Evolutionary conservation across 2,797 vertebrate genomes (phyloP).

Genomic region (Cossypha dichroa): DNA sequence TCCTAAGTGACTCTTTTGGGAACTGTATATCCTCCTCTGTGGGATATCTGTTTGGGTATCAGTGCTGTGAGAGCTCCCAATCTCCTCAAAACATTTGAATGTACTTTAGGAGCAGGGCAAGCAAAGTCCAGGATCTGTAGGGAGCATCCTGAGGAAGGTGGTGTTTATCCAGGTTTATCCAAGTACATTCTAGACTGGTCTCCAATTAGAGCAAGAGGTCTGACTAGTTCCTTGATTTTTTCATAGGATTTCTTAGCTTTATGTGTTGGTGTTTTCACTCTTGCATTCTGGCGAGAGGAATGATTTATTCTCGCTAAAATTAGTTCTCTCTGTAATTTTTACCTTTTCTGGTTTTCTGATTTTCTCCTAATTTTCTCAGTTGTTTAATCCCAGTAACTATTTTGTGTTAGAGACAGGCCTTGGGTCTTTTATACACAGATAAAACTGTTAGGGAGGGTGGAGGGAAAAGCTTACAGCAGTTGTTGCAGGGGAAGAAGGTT

Average conservation of each 20-base stretch:
- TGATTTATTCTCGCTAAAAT: not conserved
- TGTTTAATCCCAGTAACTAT: not conserved
- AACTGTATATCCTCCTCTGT: not conserved
- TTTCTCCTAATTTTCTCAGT: not conserved
- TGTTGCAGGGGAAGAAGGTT: not conserved
- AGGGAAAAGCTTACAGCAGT: not conserved
- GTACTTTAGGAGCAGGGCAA: not conserved
- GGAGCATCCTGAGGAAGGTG: not conserved
- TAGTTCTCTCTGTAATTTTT: not conserved
- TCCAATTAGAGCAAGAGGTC: not conserved
- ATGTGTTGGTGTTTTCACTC: not conserved
- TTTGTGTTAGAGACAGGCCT: not conserved
- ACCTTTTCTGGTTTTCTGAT: not conserved
- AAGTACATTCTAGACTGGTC: rapidly evolving
- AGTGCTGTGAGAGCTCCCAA: not conserved
- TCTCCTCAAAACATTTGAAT: not conserved
- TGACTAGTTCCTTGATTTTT: not conserved
- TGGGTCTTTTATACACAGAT: not conserved
- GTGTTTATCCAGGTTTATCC: not conserved
- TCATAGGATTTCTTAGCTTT: not conserved
- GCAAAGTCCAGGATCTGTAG: not conserved
- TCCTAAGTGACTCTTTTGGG: not conserved
- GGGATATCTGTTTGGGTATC: not conserved
- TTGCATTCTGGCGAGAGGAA: not conserved
- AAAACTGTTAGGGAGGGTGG: not conserved